Evolutionary conservation across 2,797 vertebrate genomes (phyloP).

Genomic region (Neosilurus hyrtlii): DNA sequence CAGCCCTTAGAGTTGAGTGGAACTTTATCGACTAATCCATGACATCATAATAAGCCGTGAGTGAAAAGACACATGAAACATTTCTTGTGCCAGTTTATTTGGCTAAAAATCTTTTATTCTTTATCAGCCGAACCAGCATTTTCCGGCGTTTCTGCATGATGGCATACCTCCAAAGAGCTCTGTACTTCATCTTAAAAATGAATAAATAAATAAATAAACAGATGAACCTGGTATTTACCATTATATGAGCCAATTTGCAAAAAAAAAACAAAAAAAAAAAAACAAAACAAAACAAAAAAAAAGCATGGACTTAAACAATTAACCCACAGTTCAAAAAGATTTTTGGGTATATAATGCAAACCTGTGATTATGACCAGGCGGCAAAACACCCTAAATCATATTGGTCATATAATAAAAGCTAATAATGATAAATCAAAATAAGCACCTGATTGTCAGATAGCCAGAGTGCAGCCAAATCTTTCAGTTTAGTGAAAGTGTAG

Average conservation of each 20-base stretch:
- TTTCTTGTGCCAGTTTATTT: not conserved
- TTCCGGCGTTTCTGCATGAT: not conserved
- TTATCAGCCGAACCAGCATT: not conserved
- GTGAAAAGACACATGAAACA: not conserved
- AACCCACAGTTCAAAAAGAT: not conserved
- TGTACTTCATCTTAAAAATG: not conserved
- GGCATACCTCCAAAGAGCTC: not conserved
- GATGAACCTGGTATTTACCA: not conserved
- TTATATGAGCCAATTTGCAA: too few species aligned
- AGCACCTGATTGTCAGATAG: slow-evolving; percentile 99
- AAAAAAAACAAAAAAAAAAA: not conserved
- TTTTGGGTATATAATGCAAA: not conserved
- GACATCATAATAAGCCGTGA: not conserved
- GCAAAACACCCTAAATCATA: not conserved
- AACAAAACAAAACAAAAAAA: not conserved
- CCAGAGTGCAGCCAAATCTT: slow-evolving; percentile 97
- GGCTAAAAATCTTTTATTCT: not conserved
- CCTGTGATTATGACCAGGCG: not conserved
- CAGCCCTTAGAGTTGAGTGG: not conserved
- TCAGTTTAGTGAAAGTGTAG: slow-evolving; percentile 97
- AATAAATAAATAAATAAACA: not conserved
- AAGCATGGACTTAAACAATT: not conserved
- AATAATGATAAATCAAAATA: slow-evolving; percentile 11
- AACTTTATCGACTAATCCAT: not conserved
- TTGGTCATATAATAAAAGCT: not conserved